Evolutionary conservation across 2,113 vertebrate species (phyloP), one percentile per base, ranked within the genome.

Genomic region (Lota lota): DNA sequence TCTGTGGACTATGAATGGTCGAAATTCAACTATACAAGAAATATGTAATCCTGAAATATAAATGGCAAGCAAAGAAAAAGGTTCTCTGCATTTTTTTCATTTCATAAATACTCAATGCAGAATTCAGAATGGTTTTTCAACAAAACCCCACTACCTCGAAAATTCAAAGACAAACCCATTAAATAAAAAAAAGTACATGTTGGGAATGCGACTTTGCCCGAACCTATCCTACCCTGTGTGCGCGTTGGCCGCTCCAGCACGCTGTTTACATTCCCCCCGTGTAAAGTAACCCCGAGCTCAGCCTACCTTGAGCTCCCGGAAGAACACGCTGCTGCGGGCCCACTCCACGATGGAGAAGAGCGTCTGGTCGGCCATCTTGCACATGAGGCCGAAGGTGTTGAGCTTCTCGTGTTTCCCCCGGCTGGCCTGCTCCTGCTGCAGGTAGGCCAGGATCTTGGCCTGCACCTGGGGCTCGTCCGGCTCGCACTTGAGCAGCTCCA

Each of bases 321-420:
- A 99, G 93, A 99, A 99, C 85, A 99, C 91, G 88, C 97, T 99
- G 91, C 97, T 97, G 82, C 97, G 92, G 22, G 97, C 97, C 97
- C 97, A 99, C 83, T 99, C 97, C 7, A 99, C 97, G 21, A 99
- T 98, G 82, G 97, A 97, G 93, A 99, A 99, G 69, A 99, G 95
- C 0, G 97, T 99, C 87, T 99, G 97, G 88, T 99, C 96, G 0
- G 97, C 97, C 97, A 99, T 98, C 93, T 99, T 98, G 86, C 97
- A 99, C 95, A 99, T 97, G 63, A 99, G 95, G 71, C 96, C 97
- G 22, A 99, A 98, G 0, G 95, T 97, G 89, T 97, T 96, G 88
- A 98, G 95, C 88, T 95, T 96, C 78, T 99, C 97, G 0, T 98
- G 96, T 74, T 96, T 97, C 88, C 94, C 91, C 58, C 97, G 92